These are phyloP conservation scores for Akabosia matsudoensis DNA, from an alignment of 1,140 invertebrate species.

Conservation along the genomic window DNA sequence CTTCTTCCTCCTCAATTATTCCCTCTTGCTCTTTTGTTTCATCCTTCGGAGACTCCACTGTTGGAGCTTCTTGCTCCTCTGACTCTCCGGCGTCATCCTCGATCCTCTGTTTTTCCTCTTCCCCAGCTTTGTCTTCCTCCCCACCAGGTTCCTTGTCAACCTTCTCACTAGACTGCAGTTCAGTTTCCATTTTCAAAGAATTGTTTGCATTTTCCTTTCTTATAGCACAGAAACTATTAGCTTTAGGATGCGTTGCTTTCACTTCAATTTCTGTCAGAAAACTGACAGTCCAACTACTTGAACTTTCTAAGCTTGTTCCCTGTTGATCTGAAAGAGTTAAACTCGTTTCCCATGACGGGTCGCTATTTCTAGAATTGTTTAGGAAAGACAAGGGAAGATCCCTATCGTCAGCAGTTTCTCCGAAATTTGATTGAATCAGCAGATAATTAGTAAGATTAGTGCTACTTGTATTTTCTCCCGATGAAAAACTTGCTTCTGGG, in stretches of 20 bases:
- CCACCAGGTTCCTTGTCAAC: constrained; percentile 2
- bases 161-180: background rate
- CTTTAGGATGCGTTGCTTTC: background rate
- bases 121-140: background rate
- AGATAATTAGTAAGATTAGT: background rate
- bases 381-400: background rate
- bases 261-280: constrained; percentile 17
- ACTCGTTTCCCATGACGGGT: background rate
- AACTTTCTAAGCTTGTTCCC: background rate
- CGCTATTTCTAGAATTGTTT: background rate
- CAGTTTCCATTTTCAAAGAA: background rate
- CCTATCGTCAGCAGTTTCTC: background rate
- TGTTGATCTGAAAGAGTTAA: background rate
- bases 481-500: no score
- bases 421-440: background rate
- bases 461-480: background rate
- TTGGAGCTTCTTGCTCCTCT: background rate
- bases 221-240: background rate
- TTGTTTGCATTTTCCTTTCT: background rate
- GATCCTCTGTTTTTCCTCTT: background rate
- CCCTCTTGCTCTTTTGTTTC: background rate
- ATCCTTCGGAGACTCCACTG: background rate
- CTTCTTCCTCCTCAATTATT: background rate
- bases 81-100: background rate
- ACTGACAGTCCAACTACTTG: background rate